phyloP scores from a whole-genome alignment of 2,888 invertebrate genomes.

The Coenonympha glycerion region DNA sequence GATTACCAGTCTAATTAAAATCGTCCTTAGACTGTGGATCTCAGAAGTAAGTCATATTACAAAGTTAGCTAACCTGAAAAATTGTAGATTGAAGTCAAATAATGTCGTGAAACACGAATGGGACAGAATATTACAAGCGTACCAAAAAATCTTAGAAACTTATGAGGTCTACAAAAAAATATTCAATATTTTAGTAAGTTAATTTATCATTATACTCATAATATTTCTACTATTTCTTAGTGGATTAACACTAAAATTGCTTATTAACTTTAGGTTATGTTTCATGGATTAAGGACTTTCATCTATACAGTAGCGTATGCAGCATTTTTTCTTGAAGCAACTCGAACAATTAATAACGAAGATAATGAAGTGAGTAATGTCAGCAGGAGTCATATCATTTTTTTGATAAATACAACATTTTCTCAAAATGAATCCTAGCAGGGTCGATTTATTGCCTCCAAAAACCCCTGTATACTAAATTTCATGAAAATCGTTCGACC shows the following conservation, averaged over 20 bases:
- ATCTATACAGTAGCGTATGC: background rate
- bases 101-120: background rate
- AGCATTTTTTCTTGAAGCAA: background rate
- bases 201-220: background rate
- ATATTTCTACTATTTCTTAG: background rate
- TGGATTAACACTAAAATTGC: background rate
- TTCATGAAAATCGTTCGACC: too few relatives aligned
- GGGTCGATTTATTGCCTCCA: too few relatives aligned
- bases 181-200: background rate
- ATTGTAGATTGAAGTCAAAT: too few relatives aligned
- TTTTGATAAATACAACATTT: too few relatives aligned
- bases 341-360: too few relatives aligned
- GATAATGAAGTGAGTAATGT: too few relatives aligned
- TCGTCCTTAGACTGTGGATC: background rate
- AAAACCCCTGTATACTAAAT: too few relatives aligned
- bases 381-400: too few relatives aligned
- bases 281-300: background rate
- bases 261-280: background rate
- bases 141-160: constrained; percentile 2
- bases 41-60: background rate
- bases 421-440: too few relatives aligned
- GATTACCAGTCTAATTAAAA: background rate
- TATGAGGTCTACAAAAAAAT: constrained; percentile 3
- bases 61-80: background rate
- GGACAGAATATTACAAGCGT: background rate